Evolutionary conservation across 1,140 invertebrate genomes (phyloP), one percentile per base, ranked within the genome.

Genomic region (Amphibalanus amphitrite): DNA sequence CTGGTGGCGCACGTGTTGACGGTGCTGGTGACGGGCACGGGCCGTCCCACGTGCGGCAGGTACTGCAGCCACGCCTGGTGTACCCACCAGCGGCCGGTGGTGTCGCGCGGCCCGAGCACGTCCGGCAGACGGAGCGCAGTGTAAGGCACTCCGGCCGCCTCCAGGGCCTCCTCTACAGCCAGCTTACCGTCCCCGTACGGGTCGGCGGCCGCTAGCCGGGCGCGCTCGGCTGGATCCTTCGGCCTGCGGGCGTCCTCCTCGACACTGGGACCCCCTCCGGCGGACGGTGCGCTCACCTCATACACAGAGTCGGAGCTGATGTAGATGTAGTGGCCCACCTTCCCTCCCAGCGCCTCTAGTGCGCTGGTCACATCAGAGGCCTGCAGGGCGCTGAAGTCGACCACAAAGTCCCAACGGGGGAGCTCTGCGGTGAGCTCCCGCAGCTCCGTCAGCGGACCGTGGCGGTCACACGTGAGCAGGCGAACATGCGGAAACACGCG

Each of bases 51-150:
- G 25, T 72, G 71, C 29, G 74, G 69, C 70, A 74, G 76, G 70
- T 82, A 78, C 73, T 79, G 75, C 30, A 83, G 76, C 82, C 82
- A 83, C 59, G 82, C 67, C 71, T 83, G 82, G 75, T 83, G 83
- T 1, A 81, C 78, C 83, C 82, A 83, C 77, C 77, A 83, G 8
- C 83, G 73, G 71, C 81, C 77, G 0, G 82, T 83, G 33, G 78
- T 82, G 72, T 84, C 83, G 33, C 82, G 73, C 33, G 81, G 79
- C 29, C 83, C 83, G 33, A 84, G 75, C 0, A 84, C 82, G 74
- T 84, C 83, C 0, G 83, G 82, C 67, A 84, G 76, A 33, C 83
- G 76, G 1, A 84, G 74, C 28, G 81, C 77, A 20, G 84, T 59
- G 47, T 59, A 59, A 8, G 47, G 10, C 47, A 23, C 20, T 1